Percentiles rank a stretch among this genome's conserved stretches.
phyloP scores from a whole-genome alignment of 1,140 invertebrate species.

The Hestina assimilis region DNA sequence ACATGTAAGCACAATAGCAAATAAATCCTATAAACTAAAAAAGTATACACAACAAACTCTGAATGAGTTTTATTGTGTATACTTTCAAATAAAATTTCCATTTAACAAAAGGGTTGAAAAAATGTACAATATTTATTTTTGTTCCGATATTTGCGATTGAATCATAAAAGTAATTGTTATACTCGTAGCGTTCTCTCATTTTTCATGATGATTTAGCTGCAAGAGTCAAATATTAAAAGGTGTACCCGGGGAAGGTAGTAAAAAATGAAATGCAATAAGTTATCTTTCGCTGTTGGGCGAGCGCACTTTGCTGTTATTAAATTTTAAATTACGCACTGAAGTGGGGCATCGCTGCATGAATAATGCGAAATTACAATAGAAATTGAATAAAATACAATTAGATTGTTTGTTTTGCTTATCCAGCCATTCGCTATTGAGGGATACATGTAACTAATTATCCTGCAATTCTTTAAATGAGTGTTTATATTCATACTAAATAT shows the following conservation, averaged over 20 bases:
- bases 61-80: too few relatives aligned
- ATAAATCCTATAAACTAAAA: too few relatives aligned
- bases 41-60: too few relatives aligned
- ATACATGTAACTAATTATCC: not conserved
- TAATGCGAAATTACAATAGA: constrained; percentile 41
- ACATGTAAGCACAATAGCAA: too few relatives aligned
- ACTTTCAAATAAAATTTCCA: too few relatives aligned
- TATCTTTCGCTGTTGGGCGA: constrained; percentile 29
- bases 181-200: constrained; percentile 6
- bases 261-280: constrained; percentile 29
- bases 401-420: constrained; percentile 22
- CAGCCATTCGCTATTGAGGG: not conserved
- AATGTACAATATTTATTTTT: not conserved
- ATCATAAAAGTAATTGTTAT: not conserved
- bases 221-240: constrained; percentile 29
- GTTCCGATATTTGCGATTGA: not conserved
- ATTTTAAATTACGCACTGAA: constrained; percentile 54
- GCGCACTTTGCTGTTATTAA: constrained; percentile 41
- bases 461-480: not conserved
- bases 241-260: constrained; percentile 17
- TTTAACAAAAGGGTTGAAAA: too few relatives aligned
- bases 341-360: constrained; percentile 50
- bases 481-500: not conserved
- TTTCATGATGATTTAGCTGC: constrained; percentile 13
- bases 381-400: constrained; percentile 31